Conservation (phyloP, 2,888 invertebrate genomes). For the Tachina grossa region DNA sequence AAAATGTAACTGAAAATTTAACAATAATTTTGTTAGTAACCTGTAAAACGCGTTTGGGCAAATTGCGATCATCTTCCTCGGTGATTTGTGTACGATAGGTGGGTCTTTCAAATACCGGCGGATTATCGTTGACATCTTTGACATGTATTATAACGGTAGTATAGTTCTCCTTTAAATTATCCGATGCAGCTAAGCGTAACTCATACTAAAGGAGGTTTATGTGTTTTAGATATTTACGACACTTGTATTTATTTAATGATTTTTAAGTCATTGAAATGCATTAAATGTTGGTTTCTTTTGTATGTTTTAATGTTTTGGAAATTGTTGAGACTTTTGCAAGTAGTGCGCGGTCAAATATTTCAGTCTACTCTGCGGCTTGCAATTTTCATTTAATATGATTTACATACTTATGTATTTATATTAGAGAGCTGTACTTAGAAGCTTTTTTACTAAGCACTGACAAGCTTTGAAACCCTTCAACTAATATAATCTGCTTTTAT, state of each 20-base stretch:
- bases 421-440: too few relatives aligned
- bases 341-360: not conserved
- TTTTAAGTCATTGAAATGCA: not conserved
- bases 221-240: not conserved
- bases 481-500: too few relatives aligned
- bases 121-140: constrained; percentile 99
- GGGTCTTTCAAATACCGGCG: constrained; percentile 97
- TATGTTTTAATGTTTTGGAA: not conserved
- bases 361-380: not conserved
- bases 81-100: constrained; percentile 98
- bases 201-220: constrained; percentile 88
- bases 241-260: not conserved
- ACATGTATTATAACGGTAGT: constrained; percentile 98
- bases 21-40: constrained; percentile 81
- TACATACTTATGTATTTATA: too few relatives aligned
- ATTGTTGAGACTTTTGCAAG: not conserved
- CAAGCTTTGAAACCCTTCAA: too few relatives aligned
- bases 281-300: not conserved
- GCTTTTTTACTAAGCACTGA: too few relatives aligned
- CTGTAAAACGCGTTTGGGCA: constrained; percentile 96
- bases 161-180: constrained; percentile 98
- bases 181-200: constrained; percentile 95
- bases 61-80: constrained; percentile 96
- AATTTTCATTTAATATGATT: not conserved
- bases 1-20: constrained; percentile 22